phyloP scores from a whole-genome alignment of 2,888 invertebrate genomes.

The Agrochola lota region DNA sequence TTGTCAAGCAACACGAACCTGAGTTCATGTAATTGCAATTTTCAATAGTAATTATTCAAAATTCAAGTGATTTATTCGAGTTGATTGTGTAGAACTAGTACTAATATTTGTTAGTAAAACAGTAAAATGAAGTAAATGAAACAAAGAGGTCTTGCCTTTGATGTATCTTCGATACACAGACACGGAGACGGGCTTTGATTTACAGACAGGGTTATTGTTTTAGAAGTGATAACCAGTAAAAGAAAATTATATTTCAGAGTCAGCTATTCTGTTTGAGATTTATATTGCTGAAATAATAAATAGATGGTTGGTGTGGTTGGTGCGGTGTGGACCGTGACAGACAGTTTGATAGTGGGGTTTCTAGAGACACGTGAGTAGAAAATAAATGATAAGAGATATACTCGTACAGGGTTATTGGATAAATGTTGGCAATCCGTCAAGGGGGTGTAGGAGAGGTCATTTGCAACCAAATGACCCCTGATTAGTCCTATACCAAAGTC shows the following conservation, averaged over 20 bases:
- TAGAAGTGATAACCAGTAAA: constrained; percentile 9
- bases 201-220: constrained; percentile 11
- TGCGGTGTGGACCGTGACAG: not conserved
- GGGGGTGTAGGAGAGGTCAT: no score
- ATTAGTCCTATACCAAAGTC: no score
- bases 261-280: constrained; percentile 17
- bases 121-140: constrained; percentile 24
- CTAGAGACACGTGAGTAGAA: not conserved
- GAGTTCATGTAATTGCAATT: constrained; percentile 22
- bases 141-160: constrained; percentile 32
- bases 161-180: constrained; percentile 23
- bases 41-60: constrained; percentile 2
- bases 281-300: constrained; percentile 13
- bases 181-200: constrained; percentile 34
- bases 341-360: not conserved
- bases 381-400: not conserved
- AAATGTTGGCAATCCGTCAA: no score
- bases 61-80: constrained; percentile 5
- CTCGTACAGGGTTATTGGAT: no score
- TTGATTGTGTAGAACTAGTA: not conserved
- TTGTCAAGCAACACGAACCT: constrained; percentile 5
- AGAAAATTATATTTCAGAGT: constrained; percentile 16
- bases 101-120: constrained; percentile 17
- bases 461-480: no score
- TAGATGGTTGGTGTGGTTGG: not conserved